Base-by-base conservation (phyloP, 2,797 vertebrate genomes). In the Takifugu rubripes region DNA sequence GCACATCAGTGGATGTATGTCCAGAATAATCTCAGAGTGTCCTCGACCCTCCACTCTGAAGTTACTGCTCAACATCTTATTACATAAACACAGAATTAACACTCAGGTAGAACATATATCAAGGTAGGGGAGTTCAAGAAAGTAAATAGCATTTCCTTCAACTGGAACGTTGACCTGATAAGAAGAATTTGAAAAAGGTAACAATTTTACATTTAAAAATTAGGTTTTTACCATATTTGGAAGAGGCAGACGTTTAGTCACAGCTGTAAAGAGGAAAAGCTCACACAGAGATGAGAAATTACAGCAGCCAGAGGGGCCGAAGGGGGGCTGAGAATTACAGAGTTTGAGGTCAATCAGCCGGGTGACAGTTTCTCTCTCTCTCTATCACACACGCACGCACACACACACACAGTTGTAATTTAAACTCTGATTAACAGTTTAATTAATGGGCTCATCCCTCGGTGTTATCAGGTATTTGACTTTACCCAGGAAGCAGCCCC, bases 291-390 rank as follows among this genome's bases (percentile, higher is more conserved):
- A 64, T 26, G 43, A 53, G 43, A 66, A 49, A 47, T 77, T 25
- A 61, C 29, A 40, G 27, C 25, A 25, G 56, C 49, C 33, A 26
- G 46, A 21, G 47, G 53, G 54, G 7, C 42, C 51, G 53, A 61
- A 63, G n/a, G 48, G 49, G 59, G 49, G 63, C 26, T 25, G 56
- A 61, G 36, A 6, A 57, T 62, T 67, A 77, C 64, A 77, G 66
- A 75, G 64, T 63, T 69, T 51, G 27, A n/a, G 62, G 56, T 59
- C 61, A 45, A 33, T 33, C 31, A 2, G 31, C 2, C 1, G 27
- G 5, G 27, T 7, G 8, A 29, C 3, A 4, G 5, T 29, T 7
- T 6, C 27, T 29, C 27, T 29, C 27, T 2, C 72, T 55, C 49
- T 71, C 57, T 59, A 40, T 27, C 21, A 27, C 36, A 44, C 40